Conservation (phyloP, 2,888 invertebrate genomes). For the Diarsia brunnea region DNA sequence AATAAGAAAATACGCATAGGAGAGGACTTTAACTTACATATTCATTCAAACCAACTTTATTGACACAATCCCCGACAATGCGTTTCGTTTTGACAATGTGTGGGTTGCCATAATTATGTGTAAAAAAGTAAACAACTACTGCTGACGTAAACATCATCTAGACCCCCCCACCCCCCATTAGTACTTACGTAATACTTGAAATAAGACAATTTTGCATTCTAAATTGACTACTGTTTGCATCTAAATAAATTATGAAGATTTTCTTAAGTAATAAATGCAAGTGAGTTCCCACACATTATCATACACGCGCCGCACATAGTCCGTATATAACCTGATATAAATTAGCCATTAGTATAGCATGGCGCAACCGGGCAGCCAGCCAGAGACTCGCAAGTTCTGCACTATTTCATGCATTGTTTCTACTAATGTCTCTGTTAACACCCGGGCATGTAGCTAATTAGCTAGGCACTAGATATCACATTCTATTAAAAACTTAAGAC, state of each 20-base stretch:
- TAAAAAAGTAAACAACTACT: too few relatives aligned
- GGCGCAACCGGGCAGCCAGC: slow-evolving; percentile 42
- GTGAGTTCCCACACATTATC: not conserved
- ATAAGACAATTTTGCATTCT: not conserved
- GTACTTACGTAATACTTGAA: too few relatives aligned
- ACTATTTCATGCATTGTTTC: slow-evolving; percentile 55
- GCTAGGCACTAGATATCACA: not conserved
- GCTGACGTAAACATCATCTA: too few relatives aligned
- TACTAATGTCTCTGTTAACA: slow-evolving; percentile 24
- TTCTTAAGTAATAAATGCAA: not conserved
- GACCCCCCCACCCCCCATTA: too few relatives aligned
- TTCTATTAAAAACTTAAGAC: not conserved
- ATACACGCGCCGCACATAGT: slow-evolving; percentile 13
- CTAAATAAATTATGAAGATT: not conserved
- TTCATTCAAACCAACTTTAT: too few relatives aligned
- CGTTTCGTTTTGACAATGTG: too few relatives aligned
- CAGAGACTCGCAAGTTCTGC: slow-evolving; percentile 49
- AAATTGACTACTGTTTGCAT: too few relatives aligned
- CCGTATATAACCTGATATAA: slow-evolving; percentile 32
- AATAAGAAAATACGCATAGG: too few relatives aligned
- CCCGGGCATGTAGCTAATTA: not conserved
- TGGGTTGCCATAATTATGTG: too few relatives aligned
- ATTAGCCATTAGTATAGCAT: slow-evolving; percentile 10
- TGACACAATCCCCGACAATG: too few relatives aligned
- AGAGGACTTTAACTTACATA: too few relatives aligned